Conservation (phyloP, 1,140 invertebrate genomes). For the Drosophila mayri region DNA sequence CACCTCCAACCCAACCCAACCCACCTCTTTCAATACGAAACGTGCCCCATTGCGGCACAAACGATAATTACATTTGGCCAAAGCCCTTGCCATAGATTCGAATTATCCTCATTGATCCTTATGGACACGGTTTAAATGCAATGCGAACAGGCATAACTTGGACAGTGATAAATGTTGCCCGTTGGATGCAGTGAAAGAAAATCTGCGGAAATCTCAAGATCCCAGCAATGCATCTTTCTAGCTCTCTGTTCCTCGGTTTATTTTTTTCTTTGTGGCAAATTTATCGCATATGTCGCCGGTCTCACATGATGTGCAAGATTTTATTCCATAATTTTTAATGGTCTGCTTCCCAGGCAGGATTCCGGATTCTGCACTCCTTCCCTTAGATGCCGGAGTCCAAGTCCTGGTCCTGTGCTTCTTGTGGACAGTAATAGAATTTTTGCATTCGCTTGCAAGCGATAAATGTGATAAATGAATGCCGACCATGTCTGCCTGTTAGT, state of each 20-base stretch:
- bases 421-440: conserved; percentile 73
- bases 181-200: conserved; percentile 57
- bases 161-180: conserved; percentile 74
- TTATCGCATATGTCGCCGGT: conserved; percentile 82
- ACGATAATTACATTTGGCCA: conserved; percentile 77
- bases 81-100: conserved; percentile 63
- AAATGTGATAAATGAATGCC: conserved; percentile 79
- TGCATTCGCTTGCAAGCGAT: conserved; percentile 75
- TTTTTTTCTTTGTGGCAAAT: conserved; percentile 63
- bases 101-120: conserved; percentile 78
- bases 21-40: conserved; percentile 67
- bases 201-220: conserved; percentile 40
- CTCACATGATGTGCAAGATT: conserved; percentile 77
- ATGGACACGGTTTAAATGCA: conserved; percentile 74
- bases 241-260: conserved; percentile 8
- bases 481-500: conserved; percentile 45
- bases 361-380: conserved; percentile 13
- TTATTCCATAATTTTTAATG: conserved; percentile 78
- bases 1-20: conserved; percentile 6
- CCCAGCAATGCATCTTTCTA: conserved; percentile 55
- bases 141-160: conserved; percentile 44
- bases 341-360: conserved; percentile 71
- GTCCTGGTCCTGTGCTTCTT: conserved; percentile 36
- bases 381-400: conserved; percentile 2
- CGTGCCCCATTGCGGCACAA: conserved; percentile 76